Percentiles rank a stretch among this genome's conserved stretches.
phyloP scores from a whole-genome alignment of 2,888 invertebrate species.

The Meta bourneti region DNA sequence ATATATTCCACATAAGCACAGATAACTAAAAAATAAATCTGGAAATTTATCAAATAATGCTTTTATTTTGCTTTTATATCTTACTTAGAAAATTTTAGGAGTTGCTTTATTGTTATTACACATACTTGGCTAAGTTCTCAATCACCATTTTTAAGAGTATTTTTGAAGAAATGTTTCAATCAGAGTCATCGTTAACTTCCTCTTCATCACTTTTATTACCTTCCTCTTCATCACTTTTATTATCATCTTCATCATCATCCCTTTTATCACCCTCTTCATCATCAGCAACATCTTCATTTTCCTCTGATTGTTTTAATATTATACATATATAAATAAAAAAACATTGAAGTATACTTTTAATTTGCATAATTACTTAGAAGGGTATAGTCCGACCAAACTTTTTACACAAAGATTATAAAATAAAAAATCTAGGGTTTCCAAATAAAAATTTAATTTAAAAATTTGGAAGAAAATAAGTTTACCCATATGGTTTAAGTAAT shows the following conservation, averaged over 20 bases:
- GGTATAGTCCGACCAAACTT: too few species aligned
- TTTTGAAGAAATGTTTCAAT: not conserved
- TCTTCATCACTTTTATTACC: not conserved
- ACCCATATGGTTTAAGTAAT: too few species aligned
- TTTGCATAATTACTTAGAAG: not conserved
- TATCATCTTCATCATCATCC: not conserved
- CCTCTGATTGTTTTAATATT: not conserved
- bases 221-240: constrained; percentile 1
- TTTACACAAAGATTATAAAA: not conserved
- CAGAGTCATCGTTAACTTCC: constrained; percentile 1
- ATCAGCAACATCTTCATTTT: not conserved
- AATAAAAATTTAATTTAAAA: too few species aligned
- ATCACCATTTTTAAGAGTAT: not conserved
- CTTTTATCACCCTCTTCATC: too few species aligned
- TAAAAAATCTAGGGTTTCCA: not conserved
- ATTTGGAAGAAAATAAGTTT: too few species aligned
- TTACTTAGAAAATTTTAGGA: too few species aligned
- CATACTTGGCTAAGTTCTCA: too few species aligned
- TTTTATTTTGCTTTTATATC: too few species aligned
- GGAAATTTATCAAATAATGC: too few species aligned
- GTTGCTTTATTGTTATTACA: too few species aligned
- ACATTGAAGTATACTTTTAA: not conserved
- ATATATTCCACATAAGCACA: too few species aligned
- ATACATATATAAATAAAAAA: not conserved
- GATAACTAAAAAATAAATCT: too few species aligned